Base-by-base conservation (phyloP, 2,113 vertebrate species). In the Ptilorrhoa leucosticta region DNA sequence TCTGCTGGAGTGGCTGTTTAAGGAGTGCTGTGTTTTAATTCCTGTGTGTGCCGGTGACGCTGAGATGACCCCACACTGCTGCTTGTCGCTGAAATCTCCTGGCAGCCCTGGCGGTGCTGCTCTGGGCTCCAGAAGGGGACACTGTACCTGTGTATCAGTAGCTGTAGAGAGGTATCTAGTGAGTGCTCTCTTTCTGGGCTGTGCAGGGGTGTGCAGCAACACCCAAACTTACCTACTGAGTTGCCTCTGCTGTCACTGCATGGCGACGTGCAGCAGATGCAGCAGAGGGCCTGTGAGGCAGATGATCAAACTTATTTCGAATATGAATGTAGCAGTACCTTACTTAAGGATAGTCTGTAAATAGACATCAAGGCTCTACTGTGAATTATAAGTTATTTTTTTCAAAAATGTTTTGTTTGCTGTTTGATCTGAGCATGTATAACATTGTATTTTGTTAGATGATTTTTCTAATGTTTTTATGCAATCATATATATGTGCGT, bases 111-210 rank as follows among this genome's bases (percentile, higher is more conserved):
- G 47, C 42, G 0, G 5, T 72, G 50, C 16, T 78, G 35, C 10
- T 68, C 35, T 39, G 51, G 28, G 28, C 28, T 88, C 23, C 48
- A 37, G 45, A n/a, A 33, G 6, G 11, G 26, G 47, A 11, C 18
- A 3, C n/a, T 39, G 9, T 2, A 0, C 11, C n/a, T 58, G 40
- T 26, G 7, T 19, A 0, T 2, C 2, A 57, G 10, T 7, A 11
- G 47, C 39, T 87, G 4, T 7, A 14, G n/a, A 19, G 40, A 3
- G 27, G 3, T 5, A 3, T 39, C 12, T 3, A 2, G 15, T 1
- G 20, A 53, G 53, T 31, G 13, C 16, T 68, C 5, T 50, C 0
- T 6, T n/a, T 35, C 27, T 69, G 12, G 56, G 47, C 21, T 64
- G 17, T 40, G 16, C 27, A 37, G 63, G 69, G 47, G 4, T 9